Conservation (phyloP, 2,797 vertebrate genomes). For the Columba guinea region DNA sequence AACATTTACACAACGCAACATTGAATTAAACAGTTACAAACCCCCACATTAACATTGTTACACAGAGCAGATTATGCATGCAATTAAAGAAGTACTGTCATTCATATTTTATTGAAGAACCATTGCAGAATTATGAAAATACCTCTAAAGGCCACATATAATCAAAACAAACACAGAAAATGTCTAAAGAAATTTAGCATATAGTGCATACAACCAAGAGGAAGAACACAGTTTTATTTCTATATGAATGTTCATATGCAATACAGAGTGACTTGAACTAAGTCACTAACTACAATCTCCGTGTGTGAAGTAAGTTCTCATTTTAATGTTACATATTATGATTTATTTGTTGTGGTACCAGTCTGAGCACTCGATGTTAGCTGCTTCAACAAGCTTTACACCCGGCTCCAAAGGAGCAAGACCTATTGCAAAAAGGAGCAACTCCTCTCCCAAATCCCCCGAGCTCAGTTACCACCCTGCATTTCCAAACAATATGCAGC, state of each 20-base stretch:
- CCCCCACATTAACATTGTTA: background rate
- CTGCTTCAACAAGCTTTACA: background rate
- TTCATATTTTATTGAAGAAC: background rate
- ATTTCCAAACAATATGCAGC: background rate
- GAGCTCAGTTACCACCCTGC: background rate
- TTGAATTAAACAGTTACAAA: background rate
- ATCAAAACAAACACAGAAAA: background rate
- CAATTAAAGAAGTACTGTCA: background rate
- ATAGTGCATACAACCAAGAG: background rate
- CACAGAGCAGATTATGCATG: background rate
- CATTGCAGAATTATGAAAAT: background rate
- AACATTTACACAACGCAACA: background rate
- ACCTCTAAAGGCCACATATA: background rate
- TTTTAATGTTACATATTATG: background rate
- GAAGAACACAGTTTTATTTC: background rate
- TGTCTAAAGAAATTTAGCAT: background rate
- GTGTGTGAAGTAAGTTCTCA: background rate
- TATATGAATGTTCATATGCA: background rate
- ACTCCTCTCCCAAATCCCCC: background rate
- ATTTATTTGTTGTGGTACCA: background rate
- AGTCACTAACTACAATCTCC: background rate
- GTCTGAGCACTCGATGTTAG: background rate
- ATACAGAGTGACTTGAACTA: background rate
- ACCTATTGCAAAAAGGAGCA: background rate
- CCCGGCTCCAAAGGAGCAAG: background rate